Conservation (phyloP, 2,113 vertebrate genomes). For the Grammatotria lemairii region DNA sequence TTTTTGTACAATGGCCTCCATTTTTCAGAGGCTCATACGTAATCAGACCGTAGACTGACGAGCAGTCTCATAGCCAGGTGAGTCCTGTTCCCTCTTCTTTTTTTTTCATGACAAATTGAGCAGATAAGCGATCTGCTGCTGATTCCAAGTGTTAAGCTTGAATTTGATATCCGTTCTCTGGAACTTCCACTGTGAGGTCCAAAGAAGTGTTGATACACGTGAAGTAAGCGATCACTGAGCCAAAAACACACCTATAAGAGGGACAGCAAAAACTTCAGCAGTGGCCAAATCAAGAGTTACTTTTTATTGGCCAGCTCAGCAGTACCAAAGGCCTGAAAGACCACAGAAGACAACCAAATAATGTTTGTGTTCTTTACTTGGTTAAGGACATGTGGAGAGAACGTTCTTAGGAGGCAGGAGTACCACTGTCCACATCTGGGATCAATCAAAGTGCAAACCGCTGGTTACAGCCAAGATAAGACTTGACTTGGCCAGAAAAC, state of each 20-base stretch:
- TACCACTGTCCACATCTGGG: background rate
- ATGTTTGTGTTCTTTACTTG: background rate
- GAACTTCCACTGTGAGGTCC: background rate
- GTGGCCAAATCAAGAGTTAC: background rate
- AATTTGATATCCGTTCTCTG: background rate
- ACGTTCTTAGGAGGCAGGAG: background rate
- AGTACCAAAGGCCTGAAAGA: background rate
- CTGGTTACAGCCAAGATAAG: background rate
- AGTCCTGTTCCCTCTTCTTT: background rate
- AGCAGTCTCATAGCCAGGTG: background rate
- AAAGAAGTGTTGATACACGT: background rate
- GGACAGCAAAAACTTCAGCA: background rate
- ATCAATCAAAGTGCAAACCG: background rate
- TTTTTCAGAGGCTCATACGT: background rate
- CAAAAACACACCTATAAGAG: background rate
- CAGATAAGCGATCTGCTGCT: background rate
- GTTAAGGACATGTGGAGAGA: background rate
- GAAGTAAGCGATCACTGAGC: background rate
- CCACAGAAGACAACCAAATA: background rate
- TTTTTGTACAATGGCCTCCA: background rate
- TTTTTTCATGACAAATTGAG: background rate
- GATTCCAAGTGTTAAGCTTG: background rate
- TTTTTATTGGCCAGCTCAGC: background rate
- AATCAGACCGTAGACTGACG: background rate
- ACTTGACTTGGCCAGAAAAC: background rate